phyloP scores from a whole-genome alignment of 2,113 vertebrate genomes.

The Sialia sialis region DNA sequence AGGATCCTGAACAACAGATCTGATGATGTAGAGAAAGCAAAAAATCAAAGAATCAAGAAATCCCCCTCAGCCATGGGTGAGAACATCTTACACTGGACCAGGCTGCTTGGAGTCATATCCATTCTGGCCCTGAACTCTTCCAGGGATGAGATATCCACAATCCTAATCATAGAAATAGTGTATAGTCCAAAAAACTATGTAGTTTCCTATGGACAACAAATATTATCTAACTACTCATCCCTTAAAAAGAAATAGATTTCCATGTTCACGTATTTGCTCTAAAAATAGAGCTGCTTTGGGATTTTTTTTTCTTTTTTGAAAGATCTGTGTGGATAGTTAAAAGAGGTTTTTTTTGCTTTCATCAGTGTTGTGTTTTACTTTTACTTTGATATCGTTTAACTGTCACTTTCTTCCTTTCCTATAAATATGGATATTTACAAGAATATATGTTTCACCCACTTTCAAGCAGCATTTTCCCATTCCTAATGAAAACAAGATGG shows the following conservation, averaged over 20 bases:
- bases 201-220: neutral
- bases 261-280: neutral
- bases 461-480: conserved; percentile 1
- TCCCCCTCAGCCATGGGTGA: too few species aligned
- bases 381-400: neutral
- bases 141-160: neutral
- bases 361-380: neutral
- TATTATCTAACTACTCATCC: neutral
- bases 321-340: neutral
- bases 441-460: neutral
- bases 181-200: neutral
- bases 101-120: neutral
- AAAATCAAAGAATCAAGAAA: neutral
- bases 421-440: neutral
- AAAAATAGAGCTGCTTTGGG: neutral
- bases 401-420: neutral
- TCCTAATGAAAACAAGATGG: conserved; percentile 29
- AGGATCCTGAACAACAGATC: neutral
- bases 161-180: neutral
- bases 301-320: neutral
- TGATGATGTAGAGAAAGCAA: neutral
- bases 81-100: neutral
- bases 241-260: neutral
- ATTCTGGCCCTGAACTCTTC: neutral
- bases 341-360: neutral